Percentiles rank a stretch among this genome's conserved stretches.
phyloP scores from a whole-genome alignment of 2,888 invertebrate species.

The Rhingia campestris region DNA sequence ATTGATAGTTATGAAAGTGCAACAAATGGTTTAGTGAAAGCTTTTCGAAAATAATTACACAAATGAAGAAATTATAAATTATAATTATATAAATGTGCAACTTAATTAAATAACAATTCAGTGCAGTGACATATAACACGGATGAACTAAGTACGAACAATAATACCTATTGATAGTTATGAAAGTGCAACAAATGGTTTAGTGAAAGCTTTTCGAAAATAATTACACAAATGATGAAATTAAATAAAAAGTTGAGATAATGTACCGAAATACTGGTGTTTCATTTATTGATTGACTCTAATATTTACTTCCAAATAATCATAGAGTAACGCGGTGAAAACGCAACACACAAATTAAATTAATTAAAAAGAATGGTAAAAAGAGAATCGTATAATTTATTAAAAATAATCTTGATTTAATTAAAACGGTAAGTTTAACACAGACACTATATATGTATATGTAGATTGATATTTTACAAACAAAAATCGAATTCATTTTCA shows the following conservation, averaged over 20 bases:
- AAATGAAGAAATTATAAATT: slow-evolving; percentile 20
- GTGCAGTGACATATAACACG: no score
- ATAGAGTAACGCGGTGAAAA: slow-evolving; percentile 7
- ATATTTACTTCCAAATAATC: not conserved
- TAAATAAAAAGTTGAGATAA: slow-evolving; percentile 39
- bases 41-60: not conserved
- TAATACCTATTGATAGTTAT: not conserved
- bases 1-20: not conserved
- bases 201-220: not conserved
- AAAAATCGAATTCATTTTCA: no score
- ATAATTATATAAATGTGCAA: no score
- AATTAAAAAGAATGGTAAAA: slow-evolving; percentile 6
- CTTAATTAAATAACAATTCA: no score
- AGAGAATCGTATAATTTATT: not conserved
- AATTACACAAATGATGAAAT: slow-evolving; percentile 7
- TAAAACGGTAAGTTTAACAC: slow-evolving; percentile 7
- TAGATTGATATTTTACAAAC: not conserved
- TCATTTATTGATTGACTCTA: slow-evolving; percentile 57
- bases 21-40: not conserved
- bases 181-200: not conserved
- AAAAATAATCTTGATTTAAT: not conserved
- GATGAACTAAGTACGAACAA: not conserved
- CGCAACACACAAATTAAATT: slow-evolving; percentile 29
- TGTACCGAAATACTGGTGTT: slow-evolving; percentile 51
- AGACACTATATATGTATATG: not conserved